A percentile compares a stretch with the other conserved stretches of the same genome.
phyloP scores from a whole-genome alignment of 2,113 vertebrate species.

The Mobula birostris region DNA sequence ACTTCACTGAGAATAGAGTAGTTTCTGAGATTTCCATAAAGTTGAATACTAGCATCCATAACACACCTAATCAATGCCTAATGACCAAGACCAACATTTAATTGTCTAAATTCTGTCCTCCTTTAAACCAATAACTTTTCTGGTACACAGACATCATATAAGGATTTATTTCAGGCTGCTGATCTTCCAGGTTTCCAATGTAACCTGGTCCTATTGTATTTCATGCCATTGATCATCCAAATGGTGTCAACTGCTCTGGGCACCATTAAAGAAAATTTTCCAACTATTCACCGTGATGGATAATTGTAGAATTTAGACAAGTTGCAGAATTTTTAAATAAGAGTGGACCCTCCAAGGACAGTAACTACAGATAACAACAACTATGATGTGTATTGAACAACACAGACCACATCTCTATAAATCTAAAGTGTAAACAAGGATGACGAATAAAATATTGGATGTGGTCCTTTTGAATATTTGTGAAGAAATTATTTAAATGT shows the following conservation, averaged over 20 bases:
- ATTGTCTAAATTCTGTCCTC: background rate
- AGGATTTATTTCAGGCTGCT: background rate
- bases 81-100: background rate
- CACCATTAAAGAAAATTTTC: background rate
- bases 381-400: background rate
- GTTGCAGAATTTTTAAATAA: background rate
- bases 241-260: background rate
- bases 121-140: background rate
- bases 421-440: background rate
- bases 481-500: background rate
- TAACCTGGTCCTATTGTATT: background rate
- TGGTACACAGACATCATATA: background rate
- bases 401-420: background rate
- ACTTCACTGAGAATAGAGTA: background rate
- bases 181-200: background rate
- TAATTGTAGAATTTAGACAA: background rate
- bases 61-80: background rate
- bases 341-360: background rate
- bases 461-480: background rate
- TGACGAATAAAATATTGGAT: background rate
- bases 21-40: background rate
- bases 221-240: background rate
- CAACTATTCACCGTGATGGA: background rate
- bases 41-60: background rate
- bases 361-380: background rate